Evolutionary conservation across 2,113 vertebrate species (phyloP), one percentile per base, ranked within the genome.

Genomic region (Forbesichthys agassizii): DNA sequence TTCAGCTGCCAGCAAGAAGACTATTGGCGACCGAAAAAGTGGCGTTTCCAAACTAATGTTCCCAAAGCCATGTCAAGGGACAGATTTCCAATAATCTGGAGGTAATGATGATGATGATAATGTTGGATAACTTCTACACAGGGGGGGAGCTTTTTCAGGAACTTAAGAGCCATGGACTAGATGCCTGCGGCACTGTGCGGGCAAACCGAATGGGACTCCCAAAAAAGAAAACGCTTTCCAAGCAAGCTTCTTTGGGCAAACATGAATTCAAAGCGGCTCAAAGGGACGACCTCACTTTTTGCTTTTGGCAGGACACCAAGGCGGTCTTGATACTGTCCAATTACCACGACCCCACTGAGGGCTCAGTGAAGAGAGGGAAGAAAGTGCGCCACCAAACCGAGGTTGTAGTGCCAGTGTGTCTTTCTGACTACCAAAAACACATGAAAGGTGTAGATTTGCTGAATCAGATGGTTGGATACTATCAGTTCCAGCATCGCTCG

Each of bases 11-110:
- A 61, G 6, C 27, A 9, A 27, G 48, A 6, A 69, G 68, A 68
- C 16, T 59, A 11, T 27, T 69, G 58, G 68, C 48, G 48, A 11
- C 58, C 62, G 12, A 69, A 52, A 11, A 69, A 69, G 59, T 69
- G 58, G 68, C 48, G 62, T 53, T 69, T 69, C n/a, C 48, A 11
- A 3, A 69, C 68, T 1, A 42, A n/a, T 12, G 10, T 69, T 11
- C 48, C 68, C 49, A 11, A 69, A 69, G 68, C 59, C 14, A 69
- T 69, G 12, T 69, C 68, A 69, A 42, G 68, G 20, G 58, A 69
- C 68, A 69, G 58, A 20, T 69, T 69, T 46, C 4, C 48, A 18
- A 61, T 69, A 13, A 69, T 69, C 11, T 69, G 58, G 57, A 62
- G 58, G 57, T 69, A 51, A 54, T 69, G 18, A 61, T 53, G 36